Evolutionary conservation across 2,888 invertebrate genomes (phyloP), one percentile per base, ranked within the genome.

Genomic region (Taphrorychus bicolor): DNA sequence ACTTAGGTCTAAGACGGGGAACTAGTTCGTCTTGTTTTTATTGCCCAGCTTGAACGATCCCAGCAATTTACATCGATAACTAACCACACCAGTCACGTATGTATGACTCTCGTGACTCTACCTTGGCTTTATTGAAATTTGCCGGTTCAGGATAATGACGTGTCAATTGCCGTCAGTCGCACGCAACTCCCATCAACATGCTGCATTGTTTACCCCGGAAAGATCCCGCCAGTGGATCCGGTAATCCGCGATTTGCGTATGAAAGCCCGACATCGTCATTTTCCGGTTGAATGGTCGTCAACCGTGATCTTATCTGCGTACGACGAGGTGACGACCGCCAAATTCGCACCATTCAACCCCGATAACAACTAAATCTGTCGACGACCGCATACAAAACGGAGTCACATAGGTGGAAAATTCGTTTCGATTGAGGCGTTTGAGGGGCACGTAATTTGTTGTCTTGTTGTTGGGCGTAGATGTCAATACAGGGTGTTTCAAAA

Each of bases 261-360:
- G 82, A 82, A 82, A 80, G 58, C 56, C 40, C 81, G 81, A 82
- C 82, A 82, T 80, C 81, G 81, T 81, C 80, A 82, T 82, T 82
- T 82, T 82, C 81, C 78, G 78, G 80, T 76, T 80, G 81, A 81
- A 78, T 80, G 82, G 81, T 81, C 81, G 61, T 65, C 69, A 65
- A 60, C 64, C 78, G 79, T 76, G 81, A 81, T 81, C 80, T 81
- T 81, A 80, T 81, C 80, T 75, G 72, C 73, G 75, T 75, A 48
- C 48, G 40, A 42, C 76, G 75, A 72, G 72, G 74, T 74, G 74
- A 73, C 78, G 76, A 77, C 77, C 77, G 72, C 73, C 69, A 69
- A 71, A 74, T 73, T 72, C 73, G 71, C 70, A 72, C 71, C 72
- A 72, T 71, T 71, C 63, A 58, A 53, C 67, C 70, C 59, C 62